Conservation (phyloP, 2,113 vertebrate genomes). For the Oostethus manadensis region DNA sequence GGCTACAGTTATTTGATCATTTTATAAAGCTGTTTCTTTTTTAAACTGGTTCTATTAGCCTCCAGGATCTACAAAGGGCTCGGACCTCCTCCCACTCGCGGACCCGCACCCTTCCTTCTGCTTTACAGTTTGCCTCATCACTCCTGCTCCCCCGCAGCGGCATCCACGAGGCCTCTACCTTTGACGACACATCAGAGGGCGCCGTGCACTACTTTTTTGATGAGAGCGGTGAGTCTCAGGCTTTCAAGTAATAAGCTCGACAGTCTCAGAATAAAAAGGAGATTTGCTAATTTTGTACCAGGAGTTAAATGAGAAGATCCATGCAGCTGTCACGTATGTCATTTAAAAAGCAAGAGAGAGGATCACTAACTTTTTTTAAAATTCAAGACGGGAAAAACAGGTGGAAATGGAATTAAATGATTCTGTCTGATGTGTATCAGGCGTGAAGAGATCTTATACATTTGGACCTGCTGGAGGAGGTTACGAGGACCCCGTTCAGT, state of each 20-base stretch:
- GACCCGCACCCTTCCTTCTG: conserved; percentile 80
- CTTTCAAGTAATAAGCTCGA: not conserved
- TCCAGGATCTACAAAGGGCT: conserved; percentile 82
- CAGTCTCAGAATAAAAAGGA: not conserved
- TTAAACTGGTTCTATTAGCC: conserved; percentile 50
- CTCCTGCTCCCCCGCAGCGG: conserved; percentile 79
- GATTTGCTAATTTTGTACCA: not conserved
- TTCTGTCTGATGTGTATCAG: conserved; percentile 49
- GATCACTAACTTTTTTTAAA: not conserved
- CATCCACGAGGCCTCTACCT: conserved; percentile 85
- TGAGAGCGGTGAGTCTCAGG: conserved; percentile 76
- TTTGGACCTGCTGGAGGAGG: conserved; percentile 84
- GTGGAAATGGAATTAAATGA: not conserved
- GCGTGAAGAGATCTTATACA: conserved; percentile 85
- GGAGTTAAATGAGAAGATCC: not conserved
- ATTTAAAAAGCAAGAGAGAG: not conserved
- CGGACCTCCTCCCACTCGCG: conserved; percentile 82
- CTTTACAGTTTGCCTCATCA: conserved; percentile 84
- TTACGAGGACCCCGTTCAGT: conserved; percentile 85
- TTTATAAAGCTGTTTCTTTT: not conserved
- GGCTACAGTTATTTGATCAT: not conserved
- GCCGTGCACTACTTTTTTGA: conserved; percentile 89
- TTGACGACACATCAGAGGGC: conserved; percentile 86
- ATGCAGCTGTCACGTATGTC: not conserved
- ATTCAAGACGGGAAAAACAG: not conserved